phyloP scores from a whole-genome alignment of 2,113 vertebrate species.

The Istiophorus platypterus region DNA sequence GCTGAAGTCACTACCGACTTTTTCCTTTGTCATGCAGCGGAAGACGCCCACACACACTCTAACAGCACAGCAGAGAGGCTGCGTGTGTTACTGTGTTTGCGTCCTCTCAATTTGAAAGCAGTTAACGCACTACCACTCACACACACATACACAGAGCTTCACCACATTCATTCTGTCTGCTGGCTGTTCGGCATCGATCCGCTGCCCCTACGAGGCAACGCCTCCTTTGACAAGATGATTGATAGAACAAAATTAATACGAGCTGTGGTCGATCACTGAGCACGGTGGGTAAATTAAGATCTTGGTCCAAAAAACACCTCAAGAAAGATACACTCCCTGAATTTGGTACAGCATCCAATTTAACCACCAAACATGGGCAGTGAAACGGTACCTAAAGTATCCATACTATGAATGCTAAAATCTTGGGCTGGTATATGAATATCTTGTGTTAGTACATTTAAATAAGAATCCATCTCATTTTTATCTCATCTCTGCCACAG shows the following conservation, averaged over 20 bases:
- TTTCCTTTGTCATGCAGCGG: constrained; percentile 10
- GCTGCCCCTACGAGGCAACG: constrained; percentile 16
- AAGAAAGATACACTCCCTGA: neutral
- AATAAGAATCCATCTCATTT: too few species aligned
- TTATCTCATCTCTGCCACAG: too few species aligned
- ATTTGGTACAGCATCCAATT: too few species aligned
- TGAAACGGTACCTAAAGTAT: too few species aligned
- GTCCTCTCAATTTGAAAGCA: constrained; percentile 6
- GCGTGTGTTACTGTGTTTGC: constrained; percentile 3
- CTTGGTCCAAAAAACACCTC: neutral
- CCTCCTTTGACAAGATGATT: constrained; percentile 32
- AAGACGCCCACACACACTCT: constrained; percentile 26
- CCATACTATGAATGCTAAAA: too few species aligned
- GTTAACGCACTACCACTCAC: constrained; percentile 35
- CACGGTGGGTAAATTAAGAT: constrained; percentile 30
- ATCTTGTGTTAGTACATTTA: too few species aligned
- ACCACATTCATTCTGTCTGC: neutral
- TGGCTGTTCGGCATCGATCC: constrained; percentile 44
- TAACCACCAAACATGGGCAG: too few species aligned
- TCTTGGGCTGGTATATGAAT: too few species aligned
- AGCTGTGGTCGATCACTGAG: constrained; percentile 23
- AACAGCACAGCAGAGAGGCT: constrained; percentile 25
- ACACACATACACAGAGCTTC: constrained; percentile 9
- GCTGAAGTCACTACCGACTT: constrained; percentile 34
- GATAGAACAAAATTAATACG: neutral